Percentiles rank a stretch among this genome's conserved stretches.
These are phyloP conservation scores for Hemaris fuciformis DNA, from an alignment of 2,888 invertebrate genomes.

Conservation along the genomic window DNA sequence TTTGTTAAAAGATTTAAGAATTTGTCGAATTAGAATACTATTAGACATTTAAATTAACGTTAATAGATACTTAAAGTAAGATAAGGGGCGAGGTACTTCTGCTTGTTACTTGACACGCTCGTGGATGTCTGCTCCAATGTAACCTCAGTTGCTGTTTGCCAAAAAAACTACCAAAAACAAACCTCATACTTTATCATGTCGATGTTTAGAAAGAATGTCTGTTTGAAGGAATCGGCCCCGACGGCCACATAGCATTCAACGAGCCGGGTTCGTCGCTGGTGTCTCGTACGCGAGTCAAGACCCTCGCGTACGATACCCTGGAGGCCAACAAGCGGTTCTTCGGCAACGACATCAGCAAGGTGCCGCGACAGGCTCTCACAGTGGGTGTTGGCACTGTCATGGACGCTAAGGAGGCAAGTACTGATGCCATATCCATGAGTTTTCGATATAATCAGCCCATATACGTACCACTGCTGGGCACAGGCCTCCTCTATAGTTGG, in stretches of 20 bases:
- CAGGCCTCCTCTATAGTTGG: no score
- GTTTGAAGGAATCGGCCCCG: slow-evolving; percentile 95
- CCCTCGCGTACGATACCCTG: slow-evolving; percentile 97
- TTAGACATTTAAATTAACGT: no score
- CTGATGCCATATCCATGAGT: no score
- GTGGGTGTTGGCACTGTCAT: slow-evolving; percentile 99
- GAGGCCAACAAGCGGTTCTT: slow-evolving; percentile 99
- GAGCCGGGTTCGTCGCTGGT: slow-evolving; percentile 98
- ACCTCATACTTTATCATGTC: background rate
- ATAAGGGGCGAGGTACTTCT: no score
- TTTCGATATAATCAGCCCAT: no score
- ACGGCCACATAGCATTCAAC: slow-evolving; percentile 99
- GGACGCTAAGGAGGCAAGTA: slow-evolving; percentile 96
- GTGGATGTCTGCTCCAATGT: no score
- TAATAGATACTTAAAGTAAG: no score
- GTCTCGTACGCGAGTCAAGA: slow-evolving; percentile 97
- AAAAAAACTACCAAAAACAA: no score
- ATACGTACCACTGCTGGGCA: no score
- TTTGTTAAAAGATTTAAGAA: no score
- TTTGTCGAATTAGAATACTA: no score
- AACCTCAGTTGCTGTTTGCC: background rate
- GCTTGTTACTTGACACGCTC: no score
- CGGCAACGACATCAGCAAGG: slow-evolving; percentile 95
- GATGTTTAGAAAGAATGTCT: background rate
- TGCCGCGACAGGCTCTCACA: slow-evolving; percentile 97